Base-by-base conservation (phyloP, 1,140 invertebrate genomes). In the Eubasilissa regina region DNA sequence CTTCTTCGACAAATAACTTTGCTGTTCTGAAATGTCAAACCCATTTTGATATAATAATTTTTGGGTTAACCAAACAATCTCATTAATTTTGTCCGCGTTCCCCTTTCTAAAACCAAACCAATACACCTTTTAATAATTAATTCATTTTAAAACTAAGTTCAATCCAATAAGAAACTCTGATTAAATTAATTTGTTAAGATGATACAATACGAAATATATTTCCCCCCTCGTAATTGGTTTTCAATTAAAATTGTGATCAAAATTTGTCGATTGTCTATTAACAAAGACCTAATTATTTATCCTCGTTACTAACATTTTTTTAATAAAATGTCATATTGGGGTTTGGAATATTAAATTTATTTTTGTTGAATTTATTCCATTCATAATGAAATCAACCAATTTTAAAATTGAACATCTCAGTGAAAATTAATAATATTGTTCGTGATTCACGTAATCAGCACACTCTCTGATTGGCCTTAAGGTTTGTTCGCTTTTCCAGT, bases 31-130 rank as follows among this genome's bases (percentile, higher is more conserved):
- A 35, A 35, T 35, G 25, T 35, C 25, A 35, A 35, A 56, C 53
- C 53, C 58, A 3, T 62, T 62, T 43, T 19, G 25, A 62, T 51
- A 15, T 51, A 35, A 35, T n/a, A 56, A n/a, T 56, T 19, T 17
- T 56, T 56, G 19, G 53, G 25, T 62, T 25, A 25, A 62, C 19
- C 58, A 62, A 62, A 62, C 58, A 17, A 21, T 62, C 25, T 25
- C 17, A 25, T 62, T 62, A 25, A 62, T 62, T 25, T 62, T 17
- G 25, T 25, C 13, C 6, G 58, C 8, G 9, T 62, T 62, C 58
- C 17, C 21, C 25, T 25, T 62, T 62, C 25, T 62, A 3, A 62
- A 62, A 21, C 58, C 58, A 62, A 21, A 62, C 25, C 10, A 62
- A 35, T 62, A 13, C 25, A 62, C 25, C 17, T 21, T 62, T 51